Evolutionary conservation across 92 coral and sea anemone genomes (phyloP), one percentile per base, ranked within the genome.

Genomic region (Phenganax subtilis): DNA sequence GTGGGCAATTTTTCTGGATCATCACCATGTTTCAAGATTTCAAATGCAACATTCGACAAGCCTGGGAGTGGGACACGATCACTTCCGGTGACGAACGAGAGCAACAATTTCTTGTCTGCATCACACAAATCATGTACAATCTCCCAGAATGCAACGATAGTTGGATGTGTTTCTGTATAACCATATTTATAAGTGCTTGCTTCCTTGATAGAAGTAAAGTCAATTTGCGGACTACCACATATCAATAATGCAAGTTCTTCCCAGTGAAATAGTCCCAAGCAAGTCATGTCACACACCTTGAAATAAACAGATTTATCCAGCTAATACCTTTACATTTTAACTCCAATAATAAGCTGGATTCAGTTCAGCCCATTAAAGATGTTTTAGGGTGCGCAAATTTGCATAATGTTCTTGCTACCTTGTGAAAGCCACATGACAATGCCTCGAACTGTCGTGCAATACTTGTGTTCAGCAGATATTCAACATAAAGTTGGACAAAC

Each of bases 41-140:
- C 89, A 67, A 94, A 92, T 0, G 98, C 92, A 72, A 94, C 70
- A 20, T 71, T 86, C 11, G 86, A 81, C 44, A 86, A 57, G 6
- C 86, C 86, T 56, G 92, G 92, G 10, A 94, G 87, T 8, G 98
- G 98, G 11, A 92, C 98, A 14, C 98, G 76, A 75, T 94, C 98
- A 84, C 98, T 94, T 4, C 97, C 98, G 6, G 98, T 94, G 10
- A 92, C 98, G 73, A 94, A 94, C 84, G 90, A 89, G 17, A 94
- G 90, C 52, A 94, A 75, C 29, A 91, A 93, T 81, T 94, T 94
- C 88, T 92, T 94, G 63, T 92, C 92, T 25, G 88, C 88, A 30
- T 84, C 54, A 5, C 85, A 90, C 98, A 94, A 92, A 69, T 87
- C 88, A 75, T 84, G 87, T 55, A 94, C 91, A 57, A 90, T 90